phyloP scores from a whole-genome alignment of 2,888 invertebrate species.

The Ernsta delagoae region DNA sequence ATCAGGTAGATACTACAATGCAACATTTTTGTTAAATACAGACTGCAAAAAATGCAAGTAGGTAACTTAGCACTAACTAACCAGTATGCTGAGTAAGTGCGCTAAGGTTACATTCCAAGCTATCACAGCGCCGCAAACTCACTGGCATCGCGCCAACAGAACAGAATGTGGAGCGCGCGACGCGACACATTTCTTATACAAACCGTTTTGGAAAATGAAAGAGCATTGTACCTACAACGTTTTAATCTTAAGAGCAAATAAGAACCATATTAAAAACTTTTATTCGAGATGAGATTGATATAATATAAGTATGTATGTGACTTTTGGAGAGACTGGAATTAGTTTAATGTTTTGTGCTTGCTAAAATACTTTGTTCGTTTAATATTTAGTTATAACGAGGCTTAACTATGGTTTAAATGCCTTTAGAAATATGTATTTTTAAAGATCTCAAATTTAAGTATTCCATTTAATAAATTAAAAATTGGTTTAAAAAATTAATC shows the following conservation, averaged over 20 bases:
- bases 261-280: slow-evolving; percentile 29
- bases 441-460: too few species aligned
- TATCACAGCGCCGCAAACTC: slow-evolving; percentile 40
- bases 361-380: not conserved
- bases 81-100: slow-evolving; percentile 18
- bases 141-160: slow-evolving; percentile 48
- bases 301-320: not conserved
- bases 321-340: not conserved
- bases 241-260: slow-evolving; percentile 36
- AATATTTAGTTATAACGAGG: too few species aligned
- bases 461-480: too few species aligned
- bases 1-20: too few species aligned
- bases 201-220: slow-evolving; percentile 42
- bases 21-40: too few species aligned
- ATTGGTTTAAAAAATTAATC: too few species aligned
- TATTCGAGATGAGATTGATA: slow-evolving; percentile 18
- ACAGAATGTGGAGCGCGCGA: slow-evolving; percentile 45
- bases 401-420: too few species aligned
- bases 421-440: too few species aligned
- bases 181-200: slow-evolving; percentile 42
- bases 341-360: too few species aligned
- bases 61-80: slow-evolving; percentile 20
- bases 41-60: too few species aligned
- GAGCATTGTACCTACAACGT: slow-evolving; percentile 32
- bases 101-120: slow-evolving; percentile 31